A percentile compares a stretch with the other conserved stretches of the same genome.
These are phyloP conservation scores for Mus spicilegus DNA, from an alignment of 2,113 vertebrate species.

Conservation along the genomic window DNA sequence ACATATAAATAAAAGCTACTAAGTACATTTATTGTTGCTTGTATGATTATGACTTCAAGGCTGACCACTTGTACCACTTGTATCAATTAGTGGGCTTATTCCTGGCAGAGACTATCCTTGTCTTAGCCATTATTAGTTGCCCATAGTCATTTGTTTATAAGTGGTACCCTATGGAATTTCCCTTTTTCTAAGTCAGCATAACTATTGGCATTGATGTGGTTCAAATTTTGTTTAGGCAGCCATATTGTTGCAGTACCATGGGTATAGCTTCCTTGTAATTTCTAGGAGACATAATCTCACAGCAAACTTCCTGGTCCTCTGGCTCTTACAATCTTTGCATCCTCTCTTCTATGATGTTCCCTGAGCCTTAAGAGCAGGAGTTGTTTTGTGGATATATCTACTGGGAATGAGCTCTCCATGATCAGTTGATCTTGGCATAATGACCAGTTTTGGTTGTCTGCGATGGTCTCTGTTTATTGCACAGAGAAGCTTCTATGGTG, in stretches of 20 bases:
- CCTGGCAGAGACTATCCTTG: background rate
- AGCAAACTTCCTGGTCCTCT: background rate
- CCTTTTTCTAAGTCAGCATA: background rate
- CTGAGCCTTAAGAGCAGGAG: background rate
- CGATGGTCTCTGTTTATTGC: background rate
- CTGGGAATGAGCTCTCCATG: background rate
- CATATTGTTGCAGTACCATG: background rate
- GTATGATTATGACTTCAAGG: background rate
- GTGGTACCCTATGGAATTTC: too few species aligned
- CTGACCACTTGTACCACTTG: background rate
- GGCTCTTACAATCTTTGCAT: background rate
- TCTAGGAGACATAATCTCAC: background rate
- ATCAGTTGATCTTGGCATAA: background rate
- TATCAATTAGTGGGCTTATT: background rate
- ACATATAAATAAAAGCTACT: background rate
- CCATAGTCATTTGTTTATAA: background rate
- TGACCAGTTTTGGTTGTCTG: background rate
- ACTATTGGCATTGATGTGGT: background rate
- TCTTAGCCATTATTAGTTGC: background rate
- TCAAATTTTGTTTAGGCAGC: background rate
- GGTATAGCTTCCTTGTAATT: background rate
- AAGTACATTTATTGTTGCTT: background rate
- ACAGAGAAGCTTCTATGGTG: background rate
- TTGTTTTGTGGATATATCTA: background rate
- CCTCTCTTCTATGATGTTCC: background rate